These are phyloP conservation scores for Axis porcinus DNA, from an alignment of 2,113 vertebrate species.

Conservation along the genomic window DNA sequence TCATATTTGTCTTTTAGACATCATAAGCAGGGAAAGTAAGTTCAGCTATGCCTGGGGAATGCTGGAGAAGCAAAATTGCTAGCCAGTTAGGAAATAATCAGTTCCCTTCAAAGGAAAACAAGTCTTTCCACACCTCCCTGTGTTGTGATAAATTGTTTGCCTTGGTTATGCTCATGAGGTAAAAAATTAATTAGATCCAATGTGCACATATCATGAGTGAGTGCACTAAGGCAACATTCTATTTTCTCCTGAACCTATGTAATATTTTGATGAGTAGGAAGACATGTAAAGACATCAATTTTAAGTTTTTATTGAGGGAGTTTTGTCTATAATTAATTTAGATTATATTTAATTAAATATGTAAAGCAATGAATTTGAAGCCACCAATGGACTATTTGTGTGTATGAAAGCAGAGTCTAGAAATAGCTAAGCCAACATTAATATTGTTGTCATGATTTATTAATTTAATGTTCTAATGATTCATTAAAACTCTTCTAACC, in stretches of 20 bases:
- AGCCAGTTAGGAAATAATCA: background rate
- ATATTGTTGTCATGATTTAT: constrained; percentile 51
- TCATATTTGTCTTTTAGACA: background rate
- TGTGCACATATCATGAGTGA: background rate
- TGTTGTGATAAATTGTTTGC: background rate
- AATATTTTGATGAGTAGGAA: background rate
- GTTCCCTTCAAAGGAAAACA: background rate
- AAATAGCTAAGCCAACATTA: constrained; percentile 35
- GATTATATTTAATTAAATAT: background rate
- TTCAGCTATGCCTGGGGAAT: background rate
- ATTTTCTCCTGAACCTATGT: background rate
- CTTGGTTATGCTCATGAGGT: background rate
- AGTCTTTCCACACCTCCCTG: background rate
- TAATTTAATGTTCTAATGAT: constrained; percentile 50
- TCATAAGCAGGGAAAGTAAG: background rate
- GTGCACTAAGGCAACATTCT: background rate
- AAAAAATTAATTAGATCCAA: background rate
- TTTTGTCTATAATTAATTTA: background rate
- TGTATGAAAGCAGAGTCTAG: background rate
- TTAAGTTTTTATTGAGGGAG: background rate
- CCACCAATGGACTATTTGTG: background rate
- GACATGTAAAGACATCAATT: background rate
- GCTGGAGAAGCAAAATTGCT: background rate
- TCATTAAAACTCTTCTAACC: constrained; percentile 44
- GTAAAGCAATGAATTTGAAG: constrained; percentile 1